Conservation (phyloP, 2,797 vertebrate species). For the Chloroceryle amazona region DNA sequence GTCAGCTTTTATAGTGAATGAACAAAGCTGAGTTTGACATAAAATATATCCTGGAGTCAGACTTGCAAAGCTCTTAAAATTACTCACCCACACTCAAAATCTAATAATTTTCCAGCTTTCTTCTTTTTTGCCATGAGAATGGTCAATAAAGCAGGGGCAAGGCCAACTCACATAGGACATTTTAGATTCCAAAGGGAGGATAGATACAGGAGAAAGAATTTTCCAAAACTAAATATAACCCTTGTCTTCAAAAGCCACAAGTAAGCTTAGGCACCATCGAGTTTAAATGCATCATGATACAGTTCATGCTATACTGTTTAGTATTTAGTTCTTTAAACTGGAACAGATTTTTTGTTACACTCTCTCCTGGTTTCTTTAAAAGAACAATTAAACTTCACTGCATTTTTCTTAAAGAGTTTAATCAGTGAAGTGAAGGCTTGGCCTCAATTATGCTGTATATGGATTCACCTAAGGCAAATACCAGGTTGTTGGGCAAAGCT, state of each 20-base stretch:
- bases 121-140: constrained; percentile 19
- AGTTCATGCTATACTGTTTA: not conserved
- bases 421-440: not conserved
- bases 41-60: constrained; percentile 34
- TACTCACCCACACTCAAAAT: constrained; percentile 35
- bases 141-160: constrained; percentile 4
- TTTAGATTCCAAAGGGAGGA: constrained; percentile 4
- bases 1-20: constrained; percentile 1
- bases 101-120: constrained; percentile 51
- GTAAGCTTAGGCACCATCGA: not conserved
- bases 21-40: constrained; percentile 42
- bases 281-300: not conserved
- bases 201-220: not conserved
- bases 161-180: not conserved
- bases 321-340: not conserved
- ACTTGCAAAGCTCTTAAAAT: constrained; percentile 57
- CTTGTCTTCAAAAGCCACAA: not conserved
- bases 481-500: not conserved
- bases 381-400: not conserved
- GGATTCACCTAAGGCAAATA: not conserved
- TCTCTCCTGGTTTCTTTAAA: not conserved
- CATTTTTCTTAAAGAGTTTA: not conserved
- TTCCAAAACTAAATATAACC: not conserved
- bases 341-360: not conserved
- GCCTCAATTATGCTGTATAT: not conserved